Base-by-base conservation (phyloP, 2,888 invertebrate genomes). In the Drosophila niveifrons region DNA sequence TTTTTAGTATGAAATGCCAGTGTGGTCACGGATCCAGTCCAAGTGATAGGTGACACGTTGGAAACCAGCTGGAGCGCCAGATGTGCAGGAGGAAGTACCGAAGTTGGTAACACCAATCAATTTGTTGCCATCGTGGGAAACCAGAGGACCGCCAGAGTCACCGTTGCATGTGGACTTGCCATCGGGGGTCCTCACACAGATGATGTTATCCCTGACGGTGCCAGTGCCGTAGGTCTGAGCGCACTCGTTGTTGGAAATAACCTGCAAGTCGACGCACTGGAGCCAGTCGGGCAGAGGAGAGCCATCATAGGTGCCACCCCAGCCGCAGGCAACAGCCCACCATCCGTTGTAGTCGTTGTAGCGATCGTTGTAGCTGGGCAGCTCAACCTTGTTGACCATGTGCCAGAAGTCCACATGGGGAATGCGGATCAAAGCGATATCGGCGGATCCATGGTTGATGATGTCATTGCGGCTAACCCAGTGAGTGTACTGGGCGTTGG, bases 301-400 rank as follows among this genome's bases (percentile, higher is more conserved):
- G 6, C 65, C 68, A 17, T 91, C 87, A 8, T 76, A 80, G 71
- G 74, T 80, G 9, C 80, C 87, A 11, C 93, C 93, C 93, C 93
- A 93, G 17, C 93, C 93, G 66, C 92, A 92, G 39, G 92, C 66
- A 67, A 39, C 80, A 56, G 50, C 65, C 78, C 47, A 69, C 7
- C 36, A 91, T 17, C 89, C 89, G 23, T 82, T 91, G 67, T 77
- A 78, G 68, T 91, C 92, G 41, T 64, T 82, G 6, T 80, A 63
- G 31, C 81, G 61, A 4, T 68, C 67, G 44, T 63, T 51, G 6
- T 63, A 53, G 41, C 62, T 61, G 7, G 89, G 90, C 59, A 90
- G 64, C 11, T 55, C 52, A 2, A 86, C 53, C 41, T 68, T 74
- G 29, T 75, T 72, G 28, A 85, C 78, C 28, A 34, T 29, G 13